Base-by-base conservation (phyloP, 1,140 invertebrate species). In the Hypothenemus hampei region DNA sequence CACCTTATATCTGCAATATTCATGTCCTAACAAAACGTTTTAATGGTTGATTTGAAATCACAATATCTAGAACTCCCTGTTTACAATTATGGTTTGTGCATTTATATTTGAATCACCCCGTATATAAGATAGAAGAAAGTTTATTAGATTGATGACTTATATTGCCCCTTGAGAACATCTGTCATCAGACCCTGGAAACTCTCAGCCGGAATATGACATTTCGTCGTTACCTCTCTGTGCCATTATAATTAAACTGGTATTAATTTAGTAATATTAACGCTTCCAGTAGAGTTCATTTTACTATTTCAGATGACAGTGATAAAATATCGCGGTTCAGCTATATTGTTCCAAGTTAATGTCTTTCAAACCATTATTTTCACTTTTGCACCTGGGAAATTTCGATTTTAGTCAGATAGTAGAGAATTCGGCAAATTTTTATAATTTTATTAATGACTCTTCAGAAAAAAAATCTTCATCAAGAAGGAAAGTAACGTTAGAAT, bases 111-210 rank as follows among this genome's bases (percentile, higher is more conserved):
- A n/a, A n/a, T n/a, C 13, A 31, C 1, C 10, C 26, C 3, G 13
- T 31, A 31, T 11, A 11, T 11, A 8, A 44, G 41, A 44, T 20
- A 16, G 22, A 21, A 44, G 24, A 26, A 44, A 44, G n/a, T 26
- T 44, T 44, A 23, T 22, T 44, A 44, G 41, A 44, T 44, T 44
- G 41, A 44, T 44, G 41, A 44, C 41, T 44, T 44, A 44, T 26
- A 44, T 44, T 44, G 15, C 41, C 41, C 41, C 41, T 44, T 15
- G 41, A 44, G 41, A 24, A 44, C 41, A 44, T 44, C 41, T 44
- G 20, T 44, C 22, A 44, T 44, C 23, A 26, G 29, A 26, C 16
- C 41, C 16, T 44, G 21, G 41, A 26, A 44, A 44, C 21, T 23
- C 21, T 21, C n/a, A 13, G n/a, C 21, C 13, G 18, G 20, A 19